phyloP scores from a whole-genome alignment of 2,888 invertebrate genomes.

The Hypselothyrea guttata region DNA sequence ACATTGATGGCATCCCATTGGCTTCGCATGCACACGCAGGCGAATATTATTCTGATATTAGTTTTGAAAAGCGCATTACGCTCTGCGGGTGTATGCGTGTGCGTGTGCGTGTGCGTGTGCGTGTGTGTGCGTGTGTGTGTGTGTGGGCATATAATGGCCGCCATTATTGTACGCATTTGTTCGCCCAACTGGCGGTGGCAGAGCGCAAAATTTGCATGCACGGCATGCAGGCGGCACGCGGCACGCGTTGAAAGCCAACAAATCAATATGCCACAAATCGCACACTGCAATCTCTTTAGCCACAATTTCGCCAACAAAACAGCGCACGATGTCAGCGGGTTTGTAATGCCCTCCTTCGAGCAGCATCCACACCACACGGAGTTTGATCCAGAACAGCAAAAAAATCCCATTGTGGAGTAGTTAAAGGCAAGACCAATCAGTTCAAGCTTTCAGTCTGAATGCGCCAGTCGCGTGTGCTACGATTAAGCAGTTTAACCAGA shows the following conservation, averaged over 20 bases:
- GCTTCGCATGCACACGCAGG: neutral
- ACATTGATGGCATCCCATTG: slow-evolving; percentile 35
- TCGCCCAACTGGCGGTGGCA: neutral
- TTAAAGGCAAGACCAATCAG: too few relatives aligned
- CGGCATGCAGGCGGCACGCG: slow-evolving; percentile 10
- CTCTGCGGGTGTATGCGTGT: neutral
- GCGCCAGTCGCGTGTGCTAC: too few relatives aligned
- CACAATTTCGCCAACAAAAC: slow-evolving; percentile 8
- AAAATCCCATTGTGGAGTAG: too few relatives aligned
- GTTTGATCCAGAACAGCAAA: too few relatives aligned
- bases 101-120: slow-evolving; percentile 4
- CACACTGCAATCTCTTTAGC: slow-evolving; percentile 8
- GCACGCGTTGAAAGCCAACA: slow-evolving; percentile 12
- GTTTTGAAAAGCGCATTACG: slow-evolving; percentile 63
- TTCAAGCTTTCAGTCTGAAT: too few relatives aligned
- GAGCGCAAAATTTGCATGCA: slow-evolving; percentile 21
- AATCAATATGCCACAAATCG: slow-evolving; percentile 3
- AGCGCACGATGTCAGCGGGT: neutral
- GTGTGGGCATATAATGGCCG: slow-evolving; percentile 36
- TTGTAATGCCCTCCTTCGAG: too few relatives aligned
- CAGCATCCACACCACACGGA: too few relatives aligned
- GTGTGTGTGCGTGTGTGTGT: slow-evolving; percentile 1
- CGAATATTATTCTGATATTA: slow-evolving; percentile 50
- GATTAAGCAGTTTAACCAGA: too few relatives aligned
- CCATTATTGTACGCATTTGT: slow-evolving; percentile 47